Evolutionary conservation across 2,888 invertebrate genomes (phyloP), one percentile per base, ranked within the genome.

Genomic region (Reticulitermes lucifugus): DNA sequence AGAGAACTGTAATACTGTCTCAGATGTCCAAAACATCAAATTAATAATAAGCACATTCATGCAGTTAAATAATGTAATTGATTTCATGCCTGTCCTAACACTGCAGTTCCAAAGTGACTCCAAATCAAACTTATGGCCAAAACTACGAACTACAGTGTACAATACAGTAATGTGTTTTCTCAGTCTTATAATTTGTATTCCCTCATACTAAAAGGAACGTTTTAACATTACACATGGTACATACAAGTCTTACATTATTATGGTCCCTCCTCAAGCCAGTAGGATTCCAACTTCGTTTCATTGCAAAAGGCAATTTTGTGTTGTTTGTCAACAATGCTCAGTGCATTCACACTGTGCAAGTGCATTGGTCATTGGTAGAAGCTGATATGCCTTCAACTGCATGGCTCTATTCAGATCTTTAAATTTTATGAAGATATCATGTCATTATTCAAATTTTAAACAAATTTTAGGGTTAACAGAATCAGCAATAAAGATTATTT

Each of bases 101-200:
- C 65, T 41, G 73, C 35, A 73, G 14, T 73, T 41, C 46, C 77
- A 77, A 46, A n/a, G 81, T 81, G 81, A 43, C 55, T 70, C 81
- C 81, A 70, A 14, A 46, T 81, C 43, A 70, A 81, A 14, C 81
- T 70, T 81, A 21, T 81, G 70, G 81, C 70, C 70, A 81, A 46
- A 81, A 81, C 65, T 81, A 81, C 70, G 81, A 86, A 86, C 85
- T 85, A 86, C 81, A 79, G 86, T 85, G 84, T 84, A 86, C 65
- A 85, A 81, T 83, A 86, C 65, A 85, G 85, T 85, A 85, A 86
- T 84, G 84, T 86, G 83, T 83, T 84, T 70, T 70, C 83, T 87
- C 87, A 87, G 87, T 87, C 87, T 87, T 87, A 87, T 87, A 84
- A 81, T 85, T 84, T 65, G 59, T 81, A 83, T 84, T 85, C 83